phyloP scores from a whole-genome alignment of 2,113 vertebrate species.

The Hippoglossus stenolepis region DNA sequence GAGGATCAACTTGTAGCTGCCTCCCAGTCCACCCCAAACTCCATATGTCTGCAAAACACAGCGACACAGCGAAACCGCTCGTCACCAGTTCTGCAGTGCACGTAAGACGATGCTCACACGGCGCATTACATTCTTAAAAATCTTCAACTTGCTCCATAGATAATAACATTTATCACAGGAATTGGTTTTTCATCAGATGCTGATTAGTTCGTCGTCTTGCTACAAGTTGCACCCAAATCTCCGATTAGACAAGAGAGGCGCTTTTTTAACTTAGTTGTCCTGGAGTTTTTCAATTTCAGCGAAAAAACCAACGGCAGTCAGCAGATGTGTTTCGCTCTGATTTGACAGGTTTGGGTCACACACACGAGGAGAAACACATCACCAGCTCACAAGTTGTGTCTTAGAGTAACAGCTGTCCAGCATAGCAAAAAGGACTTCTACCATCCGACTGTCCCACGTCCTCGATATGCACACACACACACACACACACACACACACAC shows the following conservation, averaged over 20 bases:
- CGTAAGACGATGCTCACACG: slow-evolving; percentile 14
- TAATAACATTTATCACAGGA: slow-evolving; percentile 36
- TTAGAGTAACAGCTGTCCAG: slow-evolving; percentile 80
- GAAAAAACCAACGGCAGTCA: slow-evolving; percentile 34
- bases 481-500: slow-evolving; percentile 20
- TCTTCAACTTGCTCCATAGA: slow-evolving; percentile 29
- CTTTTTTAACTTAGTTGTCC: slow-evolving; percentile 42
- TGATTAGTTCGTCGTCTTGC: slow-evolving; percentile 32
- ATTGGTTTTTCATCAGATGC: slow-evolving; percentile 23
- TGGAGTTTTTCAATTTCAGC: slow-evolving; percentile 35
- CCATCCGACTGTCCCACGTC: slow-evolving; percentile 60
- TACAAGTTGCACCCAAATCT: slow-evolving; percentile 57
- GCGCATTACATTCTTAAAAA: slow-evolving; percentile 35
- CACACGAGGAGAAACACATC: slow-evolving; percentile 75
- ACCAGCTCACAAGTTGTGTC: slow-evolving; percentile 82
- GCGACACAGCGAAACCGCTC: slow-evolving; percentile 45
- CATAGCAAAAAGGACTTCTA: slow-evolving; percentile 78
- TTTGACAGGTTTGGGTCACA: slow-evolving; percentile 65
- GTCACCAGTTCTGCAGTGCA: slow-evolving; percentile 31
- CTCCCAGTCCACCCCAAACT: slow-evolving; percentile 50
- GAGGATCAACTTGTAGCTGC: slow-evolving; percentile 64
- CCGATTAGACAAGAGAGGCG: slow-evolving; percentile 39
- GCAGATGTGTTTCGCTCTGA: slow-evolving; percentile 72
- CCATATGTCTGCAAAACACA: slow-evolving; percentile 45
- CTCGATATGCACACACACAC: slow-evolving; percentile 18